Evolutionary conservation across 1,140 invertebrate species (phyloP), one percentile per base, ranked within the genome.

Genomic region (Tetragonula clypearis): DNA sequence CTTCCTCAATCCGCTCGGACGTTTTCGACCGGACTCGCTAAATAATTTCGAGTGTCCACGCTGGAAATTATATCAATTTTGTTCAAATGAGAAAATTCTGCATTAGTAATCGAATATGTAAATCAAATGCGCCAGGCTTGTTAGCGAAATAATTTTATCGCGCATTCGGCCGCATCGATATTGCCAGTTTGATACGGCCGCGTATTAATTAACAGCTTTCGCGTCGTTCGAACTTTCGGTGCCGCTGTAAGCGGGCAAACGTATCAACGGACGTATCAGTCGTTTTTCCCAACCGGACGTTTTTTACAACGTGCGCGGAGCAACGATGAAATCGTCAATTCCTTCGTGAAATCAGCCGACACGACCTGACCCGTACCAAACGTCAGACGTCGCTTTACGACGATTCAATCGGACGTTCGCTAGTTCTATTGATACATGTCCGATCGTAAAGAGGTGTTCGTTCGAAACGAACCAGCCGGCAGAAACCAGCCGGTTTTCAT

Each of bases 331-430:
- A 41, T 41, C 41, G 41, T 41, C 41, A 41, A 21, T 78, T 49
- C 26, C 30, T 11, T n/a, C n/a, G 41, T 1, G 11, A 9, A 66
- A 0, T 53, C 14, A 3, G 19, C 26, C 19, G 65, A 55, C 9
- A 19, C 12, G 1, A n/a, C 30, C 14, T 30, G 41, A 41, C 41
- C 41, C 41, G 41, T 41, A 41, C 41, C 41, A 41, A 41, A 41
- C 41, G 41, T 41, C 41, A 41, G 41, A 41, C 41, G 68, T 30
- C 30, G 30, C 71, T 80, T 71, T 80, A 71, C 79, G 66, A 71
- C 35, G 55, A 58, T 71, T 71, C 79, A 35, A 71, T 71, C 68
- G 30, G 23, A 56, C 76, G n/a, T 41, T 69, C 53, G 19, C 11
- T 14, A 60, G 35, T 60, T 26, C 5, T 30, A 21, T 80, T 12